These are phyloP conservation scores for Dendronephthya gigantea DNA, from an alignment of 64 coral and sea anemone genomes.

Conservation along the genomic window DNA sequence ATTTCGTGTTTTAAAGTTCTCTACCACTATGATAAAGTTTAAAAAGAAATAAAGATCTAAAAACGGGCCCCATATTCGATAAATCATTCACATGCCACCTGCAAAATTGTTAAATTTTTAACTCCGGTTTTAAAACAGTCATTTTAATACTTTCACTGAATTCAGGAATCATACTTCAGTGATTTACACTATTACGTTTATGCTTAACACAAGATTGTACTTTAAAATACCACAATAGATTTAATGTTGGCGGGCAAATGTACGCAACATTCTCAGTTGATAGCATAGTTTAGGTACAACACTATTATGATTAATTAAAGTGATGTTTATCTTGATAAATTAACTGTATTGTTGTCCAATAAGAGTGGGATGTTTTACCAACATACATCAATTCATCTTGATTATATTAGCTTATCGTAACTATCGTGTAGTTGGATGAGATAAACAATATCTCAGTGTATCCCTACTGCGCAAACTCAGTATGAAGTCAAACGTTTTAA, in stretches of 20 bases:
- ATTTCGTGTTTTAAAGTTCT: not conserved
- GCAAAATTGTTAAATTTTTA: constrained; percentile 24
- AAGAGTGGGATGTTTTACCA: not conserved
- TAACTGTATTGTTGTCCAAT: constrained; percentile 14
- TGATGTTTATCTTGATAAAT: not conserved
- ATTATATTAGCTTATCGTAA: constrained; percentile 8
- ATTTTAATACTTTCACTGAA: not conserved
- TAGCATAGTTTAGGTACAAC: not conserved
- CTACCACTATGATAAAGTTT: not conserved
- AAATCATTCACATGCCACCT: constrained; percentile 19
- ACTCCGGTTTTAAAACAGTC: not conserved
- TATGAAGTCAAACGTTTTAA: no score
- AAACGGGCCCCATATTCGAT: not conserved
- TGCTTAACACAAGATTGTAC: not conserved
- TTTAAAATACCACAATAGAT: not conserved
- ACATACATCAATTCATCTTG: not conserved
- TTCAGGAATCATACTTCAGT: not conserved
- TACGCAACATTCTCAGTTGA: not conserved
- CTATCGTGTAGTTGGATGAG: not conserved
- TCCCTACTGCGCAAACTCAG: no score
- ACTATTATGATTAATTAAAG: constrained; percentile 16
- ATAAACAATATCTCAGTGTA: no score
- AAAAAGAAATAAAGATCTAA: not conserved
- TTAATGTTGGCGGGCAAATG: not conserved
- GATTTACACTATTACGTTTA: not conserved